Evolutionary conservation across 1,140 invertebrate species (phyloP).

Genomic region (Ceratosolen solmsi): DNA sequence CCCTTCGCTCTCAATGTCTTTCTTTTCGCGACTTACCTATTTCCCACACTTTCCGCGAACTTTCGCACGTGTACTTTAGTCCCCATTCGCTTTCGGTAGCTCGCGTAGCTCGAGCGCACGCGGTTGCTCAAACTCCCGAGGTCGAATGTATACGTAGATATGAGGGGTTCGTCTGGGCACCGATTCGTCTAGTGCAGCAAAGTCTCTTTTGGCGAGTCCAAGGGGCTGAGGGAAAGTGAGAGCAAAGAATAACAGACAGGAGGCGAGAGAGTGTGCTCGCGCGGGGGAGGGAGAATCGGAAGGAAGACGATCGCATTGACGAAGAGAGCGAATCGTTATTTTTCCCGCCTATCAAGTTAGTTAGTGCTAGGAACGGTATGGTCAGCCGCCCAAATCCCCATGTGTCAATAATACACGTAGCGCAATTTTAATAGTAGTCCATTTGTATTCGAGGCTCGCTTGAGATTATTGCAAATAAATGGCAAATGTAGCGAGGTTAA

Average conservation of each 20-base stretch:
- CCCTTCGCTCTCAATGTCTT: neutral
- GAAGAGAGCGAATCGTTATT: neutral
- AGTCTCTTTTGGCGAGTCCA: neutral
- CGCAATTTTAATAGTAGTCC: too few species aligned
- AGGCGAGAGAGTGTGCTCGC: too few species aligned
- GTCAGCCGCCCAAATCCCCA: too few species aligned
- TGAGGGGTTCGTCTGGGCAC: conserved; percentile 4
- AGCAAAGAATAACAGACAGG: conserved; percentile 3
- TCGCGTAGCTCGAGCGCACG: neutral
- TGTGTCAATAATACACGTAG: too few species aligned
- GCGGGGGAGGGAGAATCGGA: too few species aligned
- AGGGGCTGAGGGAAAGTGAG: neutral
- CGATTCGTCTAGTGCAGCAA: conserved; percentile 26
- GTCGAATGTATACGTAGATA: neutral
- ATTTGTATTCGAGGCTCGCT: too few species aligned
- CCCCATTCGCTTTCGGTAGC: neutral
- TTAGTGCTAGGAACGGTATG: too few species aligned
- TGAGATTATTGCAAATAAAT: too few species aligned
- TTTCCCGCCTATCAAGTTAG: too few species aligned
- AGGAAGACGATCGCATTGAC: too few species aligned
- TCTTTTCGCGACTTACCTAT: neutral
- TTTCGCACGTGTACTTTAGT: neutral
- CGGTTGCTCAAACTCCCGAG: neutral
- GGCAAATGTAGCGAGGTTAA: too few species aligned
- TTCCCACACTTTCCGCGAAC: neutral